Base-by-base conservation (phyloP, 2,113 vertebrate genomes). In the Tauraco erythrolophus region DNA sequence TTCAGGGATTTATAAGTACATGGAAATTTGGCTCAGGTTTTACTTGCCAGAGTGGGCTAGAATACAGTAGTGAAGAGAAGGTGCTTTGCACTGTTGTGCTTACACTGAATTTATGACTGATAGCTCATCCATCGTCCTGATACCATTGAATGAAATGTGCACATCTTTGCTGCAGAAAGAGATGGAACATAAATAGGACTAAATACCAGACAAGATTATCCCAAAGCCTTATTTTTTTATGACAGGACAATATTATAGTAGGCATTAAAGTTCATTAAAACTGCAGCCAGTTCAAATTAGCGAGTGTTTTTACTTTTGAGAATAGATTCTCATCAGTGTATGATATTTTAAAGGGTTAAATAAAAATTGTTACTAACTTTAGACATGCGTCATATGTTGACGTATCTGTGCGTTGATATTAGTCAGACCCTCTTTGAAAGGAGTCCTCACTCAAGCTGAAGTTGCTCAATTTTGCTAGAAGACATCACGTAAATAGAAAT, bases 331-430 rank as follows among this genome's bases (percentile, higher is more conserved):
- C 5, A 14, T 79, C 15, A 12, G 6, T 45, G 4, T 35, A 23
- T 74, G 48, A 11, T 43, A 50, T 86, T 86, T 76, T 54, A 58
- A 62, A 50, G 30, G 79, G n/a, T 88, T 61, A 80, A 87, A 23
- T 71, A 16, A 50, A 65, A 91, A 24, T 53, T 46, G 2, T 68
- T 68, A 19, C 5, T 28, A 24, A n/a, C 13, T 92, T 89, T 22
- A 56, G 33, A 30, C 2, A 1, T 43, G 30, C 4, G 11, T 41
- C 1, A 0, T 53, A 25, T 15, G 11, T 43, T 15, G 39, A 39
- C 11, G 9, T 39, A 61, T 15, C 18, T 57, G 13, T 64, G 33
- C 5, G 3, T 15, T 70, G 28, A 14, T 41, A 1, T 87, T 92
- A 74, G 51, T 69, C 25, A 87, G 33, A 62, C 27, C n/a, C 88